Conservation (phyloP, 2,888 invertebrate species). For the Lypha dubia region DNA sequence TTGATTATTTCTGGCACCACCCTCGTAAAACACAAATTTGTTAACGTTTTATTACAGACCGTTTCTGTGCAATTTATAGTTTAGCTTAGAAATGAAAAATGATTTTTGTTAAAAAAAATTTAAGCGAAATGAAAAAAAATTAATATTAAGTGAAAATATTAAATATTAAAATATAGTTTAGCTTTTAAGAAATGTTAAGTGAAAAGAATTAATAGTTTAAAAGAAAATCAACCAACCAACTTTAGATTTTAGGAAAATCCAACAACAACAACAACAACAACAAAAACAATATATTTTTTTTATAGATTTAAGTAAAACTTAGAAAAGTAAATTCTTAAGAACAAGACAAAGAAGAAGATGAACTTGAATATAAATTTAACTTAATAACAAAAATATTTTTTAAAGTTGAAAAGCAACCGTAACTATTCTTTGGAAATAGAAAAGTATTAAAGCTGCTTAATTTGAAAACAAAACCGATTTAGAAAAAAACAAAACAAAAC, state of each 20-base stretch:
- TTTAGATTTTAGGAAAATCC: slow-evolving; percentile 51
- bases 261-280: slow-evolving; percentile 8
- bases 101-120: background rate
- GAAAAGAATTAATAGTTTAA: slow-evolving; percentile 64
- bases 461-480: slow-evolving; percentile 49
- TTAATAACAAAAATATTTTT: slow-evolving; percentile 29
- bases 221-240: slow-evolving; percentile 55
- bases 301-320: slow-evolving; percentile 58
- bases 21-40: background rate
- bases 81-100: slow-evolving; percentile 49
- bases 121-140: slow-evolving; percentile 58
- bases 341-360: slow-evolving; percentile 39
- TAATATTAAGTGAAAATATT: slow-evolving; percentile 65
- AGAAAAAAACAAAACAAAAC: slow-evolving; percentile 58
- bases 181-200: slow-evolving; percentile 67
- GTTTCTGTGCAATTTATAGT: slow-evolving; percentile 45
- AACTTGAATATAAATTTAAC: slow-evolving; percentile 62
- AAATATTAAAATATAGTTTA: slow-evolving; percentile 51
- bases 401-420: slow-evolving; percentile 54
- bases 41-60: slow-evolving; percentile 23
- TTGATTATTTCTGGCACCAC: background rate
- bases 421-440: slow-evolving; percentile 61
- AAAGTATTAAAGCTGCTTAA: slow-evolving; percentile 65
- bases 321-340: slow-evolving; percentile 45
- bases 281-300: slow-evolving; percentile 54